Conservation (phyloP, 2,888 invertebrate genomes). For the Serripes groenlandicus region DNA sequence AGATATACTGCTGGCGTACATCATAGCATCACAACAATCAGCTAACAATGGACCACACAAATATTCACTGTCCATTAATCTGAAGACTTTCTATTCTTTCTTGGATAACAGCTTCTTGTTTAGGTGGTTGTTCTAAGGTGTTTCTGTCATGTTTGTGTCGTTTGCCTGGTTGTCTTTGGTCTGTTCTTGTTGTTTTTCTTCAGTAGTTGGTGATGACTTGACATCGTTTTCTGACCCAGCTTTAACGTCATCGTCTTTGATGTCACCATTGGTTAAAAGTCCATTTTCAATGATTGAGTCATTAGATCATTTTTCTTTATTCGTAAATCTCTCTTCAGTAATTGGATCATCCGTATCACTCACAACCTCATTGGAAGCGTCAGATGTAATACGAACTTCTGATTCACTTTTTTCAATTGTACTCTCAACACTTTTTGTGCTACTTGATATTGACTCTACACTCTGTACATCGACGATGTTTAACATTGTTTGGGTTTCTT, state of each 20-base stretch:
- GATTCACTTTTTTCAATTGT: not conserved
- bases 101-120: not conserved
- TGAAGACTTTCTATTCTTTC: slow-evolving; percentile 45
- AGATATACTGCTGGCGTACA: not conserved
- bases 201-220: not conserved
- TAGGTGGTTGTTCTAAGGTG: not conserved
- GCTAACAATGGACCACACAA: slow-evolving; percentile 9
- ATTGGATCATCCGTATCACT: slow-evolving; percentile 7
- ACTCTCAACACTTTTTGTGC: not conserved
- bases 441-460: slow-evolving; percentile 44
- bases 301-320: slow-evolving; percentile 10
- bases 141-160: not conserved
- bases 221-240: not conserved
- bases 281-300: slow-evolving; percentile 11
- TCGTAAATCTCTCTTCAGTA: not conserved
- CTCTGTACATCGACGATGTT: slow-evolving; percentile 50
- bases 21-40: not conserved
- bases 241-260: slow-evolving; percentile 1
- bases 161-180: slow-evolving; percentile 24
- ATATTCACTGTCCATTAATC: slow-evolving; percentile 57
- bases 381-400: not conserved
- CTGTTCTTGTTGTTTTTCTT: not conserved
- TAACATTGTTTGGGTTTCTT: slow-evolving; percentile 16
- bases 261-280: slow-evolving; percentile 7
- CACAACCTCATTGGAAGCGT: not conserved